Evolutionary conservation across 2,888 invertebrate genomes (phyloP), one percentile per base, ranked within the genome.

Genomic region (Synanthedon tipuliformis): DNA sequence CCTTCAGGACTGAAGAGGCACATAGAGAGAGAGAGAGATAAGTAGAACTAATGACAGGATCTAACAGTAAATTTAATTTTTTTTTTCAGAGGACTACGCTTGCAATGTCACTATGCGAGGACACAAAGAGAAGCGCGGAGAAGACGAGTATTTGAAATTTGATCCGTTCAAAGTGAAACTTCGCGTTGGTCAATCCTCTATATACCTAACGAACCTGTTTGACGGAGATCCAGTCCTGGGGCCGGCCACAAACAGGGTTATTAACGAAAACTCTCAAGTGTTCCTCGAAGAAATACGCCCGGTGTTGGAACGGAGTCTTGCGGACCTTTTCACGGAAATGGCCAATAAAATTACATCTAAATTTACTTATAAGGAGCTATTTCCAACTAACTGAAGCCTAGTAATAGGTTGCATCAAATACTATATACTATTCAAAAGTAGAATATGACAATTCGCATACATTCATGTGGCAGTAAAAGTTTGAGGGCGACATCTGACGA

Each of bases 341-440:
- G 91, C 93, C 0, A 93, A 93, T 65, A 91, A 89, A 71, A 91
- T 93, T 56, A 92, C 92, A 0, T 83, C 89, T 12, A 89, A 89
- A 53, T 93, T 93, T 68, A 91, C 92, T 3, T 92, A 91, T 67
- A 88, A 91, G 59, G 92, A 93, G 82, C 76, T 93, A 53, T 93
- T 93, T 67, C 92, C 92, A 27, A 45, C 23, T 88, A 69, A 78
- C 65, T 52, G 45, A 45, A 45, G n/a, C 2, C 34, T 34, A 34
- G 34, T 8, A 34, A 10, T 34, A 34, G 34, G 34, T 34, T 34
- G 34, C 34, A 34, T 34, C 10, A 34, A 34, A 34, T 34, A 34
- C 34, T 34, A 34, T 34, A 34, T 34, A 34, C 8, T 10, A 10
- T 34, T 34, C 1, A 34, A 3, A 34, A 2, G 8, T 34, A 34